Evolutionary conservation across 2,888 invertebrate genomes (phyloP).

Genomic region (Acronicta alni): DNA sequence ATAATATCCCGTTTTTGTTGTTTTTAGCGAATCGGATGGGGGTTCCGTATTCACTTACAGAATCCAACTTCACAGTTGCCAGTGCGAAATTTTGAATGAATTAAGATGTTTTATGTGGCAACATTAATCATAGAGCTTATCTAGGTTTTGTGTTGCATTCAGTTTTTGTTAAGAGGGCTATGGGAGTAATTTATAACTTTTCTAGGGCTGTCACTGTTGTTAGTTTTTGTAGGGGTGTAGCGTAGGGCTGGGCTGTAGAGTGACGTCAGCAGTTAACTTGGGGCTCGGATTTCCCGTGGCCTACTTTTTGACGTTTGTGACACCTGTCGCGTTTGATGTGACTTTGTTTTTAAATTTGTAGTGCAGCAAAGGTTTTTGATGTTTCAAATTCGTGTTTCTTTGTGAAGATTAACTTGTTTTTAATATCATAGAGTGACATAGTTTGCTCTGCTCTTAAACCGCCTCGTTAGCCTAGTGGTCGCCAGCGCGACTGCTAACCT

Average conservation of each 20-base stretch:
- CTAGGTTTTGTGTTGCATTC: slow-evolving; percentile 47
- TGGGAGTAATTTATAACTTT: slow-evolving; percentile 48
- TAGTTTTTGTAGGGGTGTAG: slow-evolving; percentile 46
- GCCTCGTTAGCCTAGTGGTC: no score
- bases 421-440: no score
- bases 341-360: slow-evolving; percentile 31
- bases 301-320: slow-evolving; percentile 44
- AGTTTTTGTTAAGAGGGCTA: slow-evolving; percentile 50
- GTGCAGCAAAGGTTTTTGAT: background rate
- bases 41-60: slow-evolving; percentile 63
- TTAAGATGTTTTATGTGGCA: slow-evolving; percentile 52
- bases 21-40: slow-evolving; percentile 63
- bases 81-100: slow-evolving; percentile 49
- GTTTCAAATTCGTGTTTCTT: background rate
- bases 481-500: no score
- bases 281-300: slow-evolving; percentile 44
- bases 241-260: slow-evolving; percentile 11
- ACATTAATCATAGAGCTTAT: slow-evolving; percentile 56
- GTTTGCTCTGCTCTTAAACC: no score
- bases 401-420: background rate
- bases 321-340: slow-evolving; percentile 39
- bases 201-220: slow-evolving; percentile 39
- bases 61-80: slow-evolving; percentile 55
- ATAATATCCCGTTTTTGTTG: slow-evolving; percentile 50
- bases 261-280: slow-evolving; percentile 47